Percentiles rank a stretch among this genome's conserved stretches.
Conservation (phyloP, 92 coral and sea anemone genomes). For the Meandrina meandrites region DNA sequence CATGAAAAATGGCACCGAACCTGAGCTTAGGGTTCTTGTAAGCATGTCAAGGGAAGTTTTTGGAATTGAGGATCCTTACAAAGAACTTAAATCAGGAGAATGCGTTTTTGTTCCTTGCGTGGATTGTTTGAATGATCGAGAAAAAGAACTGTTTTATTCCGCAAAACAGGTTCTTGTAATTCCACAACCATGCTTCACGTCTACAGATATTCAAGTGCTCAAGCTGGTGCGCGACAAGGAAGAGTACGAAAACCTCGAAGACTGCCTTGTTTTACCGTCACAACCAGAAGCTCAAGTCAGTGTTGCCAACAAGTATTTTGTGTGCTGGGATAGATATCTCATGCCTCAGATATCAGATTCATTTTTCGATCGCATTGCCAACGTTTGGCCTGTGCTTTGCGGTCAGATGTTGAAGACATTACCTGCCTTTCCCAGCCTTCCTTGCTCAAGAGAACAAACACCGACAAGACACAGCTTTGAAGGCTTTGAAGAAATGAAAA, state of each 20-base stretch:
- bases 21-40: constrained; percentile 8
- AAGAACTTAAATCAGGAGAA: constrained; percentile 45
- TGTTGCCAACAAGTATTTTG: constrained; percentile 49
- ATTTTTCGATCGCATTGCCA: not conserved
- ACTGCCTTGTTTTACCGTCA: constrained; percentile 53
- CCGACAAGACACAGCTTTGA: not conserved
- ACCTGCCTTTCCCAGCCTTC: not conserved
- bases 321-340: constrained; percentile 54
- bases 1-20: not conserved
- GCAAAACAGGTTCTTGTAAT: constrained; percentile 56
- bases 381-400: not conserved
- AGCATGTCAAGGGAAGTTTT: constrained; percentile 63
- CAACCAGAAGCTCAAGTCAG: constrained; percentile 30
- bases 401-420: not conserved
- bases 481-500: not conserved
- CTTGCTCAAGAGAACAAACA: not conserved
- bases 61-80: constrained; percentile 65
- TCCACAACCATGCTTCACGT: constrained; percentile 58
- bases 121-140: constrained; percentile 18
- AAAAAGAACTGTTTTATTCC: constrained; percentile 15
- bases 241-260: constrained; percentile 54
- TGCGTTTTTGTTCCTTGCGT: constrained; percentile 64
- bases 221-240: constrained; percentile 33
- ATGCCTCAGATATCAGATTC: not conserved
- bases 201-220: constrained; percentile 41